These are phyloP conservation scores for Rhodophaea formosa DNA, from an alignment of 2,888 invertebrate species.

Conservation along the genomic window DNA sequence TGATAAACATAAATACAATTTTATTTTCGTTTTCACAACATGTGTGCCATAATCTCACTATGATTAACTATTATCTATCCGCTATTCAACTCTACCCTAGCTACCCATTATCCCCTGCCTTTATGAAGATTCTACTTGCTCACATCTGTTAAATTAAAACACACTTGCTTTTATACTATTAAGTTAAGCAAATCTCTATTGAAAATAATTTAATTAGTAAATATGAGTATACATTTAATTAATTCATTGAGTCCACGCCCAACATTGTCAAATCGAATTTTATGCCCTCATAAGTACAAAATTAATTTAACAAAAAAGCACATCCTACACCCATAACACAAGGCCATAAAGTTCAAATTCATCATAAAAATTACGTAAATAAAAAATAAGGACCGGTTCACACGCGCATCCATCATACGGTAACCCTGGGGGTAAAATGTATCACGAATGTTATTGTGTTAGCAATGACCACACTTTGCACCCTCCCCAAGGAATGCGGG, in stretches of 20 bases:
- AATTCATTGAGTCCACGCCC: conserved; percentile 1
- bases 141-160: conserved; percentile 1
- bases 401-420: conserved; percentile 24
- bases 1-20: too few species aligned
- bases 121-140: not conserved
- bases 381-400: conserved; percentile 19
- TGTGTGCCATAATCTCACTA: conserved; percentile 3
- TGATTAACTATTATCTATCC: conserved; percentile 7
- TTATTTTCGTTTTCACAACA: not conserved
- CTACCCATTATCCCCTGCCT: not conserved
- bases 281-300: conserved; percentile 9
- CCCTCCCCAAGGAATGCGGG: conserved; percentile 13
- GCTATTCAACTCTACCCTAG: not conserved
- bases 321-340: not conserved
- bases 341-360: conserved; percentile 4
- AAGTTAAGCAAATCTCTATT: not conserved
- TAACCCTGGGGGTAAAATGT: conserved; percentile 20
- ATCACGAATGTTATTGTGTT: conserved; percentile 25
- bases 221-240: not conserved
- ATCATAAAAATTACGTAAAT: conserved; percentile 7
- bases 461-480: conserved; percentile 21
- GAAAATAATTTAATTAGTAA: not conserved
- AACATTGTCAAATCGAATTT: conserved; percentile 9
- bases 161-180: not conserved
- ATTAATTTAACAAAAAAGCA: not conserved